Evolutionary conservation across 2,113 vertebrate species (phyloP), one percentile per base, ranked within the genome.

Genomic region (Ornithorhynchus anatinus): DNA sequence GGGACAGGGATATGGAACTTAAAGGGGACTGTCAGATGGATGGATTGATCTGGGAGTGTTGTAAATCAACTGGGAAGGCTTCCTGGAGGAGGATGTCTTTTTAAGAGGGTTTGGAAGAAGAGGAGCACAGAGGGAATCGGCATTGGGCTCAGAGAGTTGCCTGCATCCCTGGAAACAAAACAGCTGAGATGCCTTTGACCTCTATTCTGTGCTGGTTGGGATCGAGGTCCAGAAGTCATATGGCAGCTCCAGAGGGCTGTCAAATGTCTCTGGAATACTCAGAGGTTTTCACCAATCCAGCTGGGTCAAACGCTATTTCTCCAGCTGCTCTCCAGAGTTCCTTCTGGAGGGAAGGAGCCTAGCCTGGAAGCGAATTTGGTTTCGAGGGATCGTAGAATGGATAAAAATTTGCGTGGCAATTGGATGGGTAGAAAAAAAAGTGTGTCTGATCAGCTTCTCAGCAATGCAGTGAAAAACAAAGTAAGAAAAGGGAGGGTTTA

Each of bases 101-200:
- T n/a, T n/a, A n/a, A n/a, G n/a, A n/a, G n/a, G n/a, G n/a, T n/a
- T n/a, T n/a, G n/a, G n/a, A n/a, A n/a, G n/a, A n/a, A n/a, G 77
- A 91, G 87, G 91, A 89, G 87, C 86, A 89, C 87, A 90, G 85
- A 90, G 88, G 89, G 84, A 75, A 84, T 88, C 89, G 82, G 74
- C 67, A 84, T 75, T 68, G 75, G 75, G 66, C 82, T 89, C 79
- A 89, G 79, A 79, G 74, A 84, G 77, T 84, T 77, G 83, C 65
- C 78, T 70, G 72, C 57, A 81, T 63, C 72, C 71, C 78, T 71
- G 53, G 79, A 76, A 84, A 87, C 68, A 85, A 65, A 71, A 47
- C 77, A 75, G 64, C 10, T 76, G 81, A 84, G 69, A 79, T 86
- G 88, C 88, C 89, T 90, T 89, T 79, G 85, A 84, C 65, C 68